These are phyloP conservation scores for Henicopernis longicauda DNA, from an alignment of 2,113 vertebrate genomes.

Conservation along the genomic window DNA sequence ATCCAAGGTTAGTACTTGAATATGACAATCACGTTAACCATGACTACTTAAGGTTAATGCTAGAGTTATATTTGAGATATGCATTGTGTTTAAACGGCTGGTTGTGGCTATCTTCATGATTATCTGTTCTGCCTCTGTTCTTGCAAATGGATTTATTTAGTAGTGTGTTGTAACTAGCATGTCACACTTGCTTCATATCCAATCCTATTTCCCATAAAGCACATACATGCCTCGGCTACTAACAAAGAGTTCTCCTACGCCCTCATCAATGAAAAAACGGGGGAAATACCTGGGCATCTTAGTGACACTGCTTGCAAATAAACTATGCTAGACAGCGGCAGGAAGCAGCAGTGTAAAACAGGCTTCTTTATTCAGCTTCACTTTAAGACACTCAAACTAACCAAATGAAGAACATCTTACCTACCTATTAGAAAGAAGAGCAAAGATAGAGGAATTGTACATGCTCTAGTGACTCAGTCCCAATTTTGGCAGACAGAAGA, in stretches of 20 bases:
- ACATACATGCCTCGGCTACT: background rate
- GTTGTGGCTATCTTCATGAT: background rate
- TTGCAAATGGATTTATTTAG: background rate
- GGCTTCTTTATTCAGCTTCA: background rate
- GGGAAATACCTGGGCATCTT: background rate
- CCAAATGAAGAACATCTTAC: background rate
- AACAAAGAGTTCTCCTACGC: background rate
- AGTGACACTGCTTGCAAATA: background rate
- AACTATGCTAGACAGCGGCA: background rate
- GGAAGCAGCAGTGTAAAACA: background rate
- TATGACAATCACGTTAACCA: background rate
- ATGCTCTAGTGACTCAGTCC: background rate
- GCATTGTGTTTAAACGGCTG: background rate
- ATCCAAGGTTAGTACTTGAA: background rate
- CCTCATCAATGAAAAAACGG: background rate
- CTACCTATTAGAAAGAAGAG: background rate
- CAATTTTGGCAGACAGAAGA: background rate
- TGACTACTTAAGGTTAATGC: background rate
- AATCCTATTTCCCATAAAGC: background rate
- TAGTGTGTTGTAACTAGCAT: rapidly evolving
- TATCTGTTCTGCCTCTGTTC: background rate
- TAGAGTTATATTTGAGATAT: background rate
- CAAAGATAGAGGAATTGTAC: background rate
- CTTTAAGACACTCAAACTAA: background rate
- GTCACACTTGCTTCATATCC: background rate